Evolutionary conservation across 2,113 vertebrate species (phyloP).

Genomic region (Gnathonemus longibarbis): DNA sequence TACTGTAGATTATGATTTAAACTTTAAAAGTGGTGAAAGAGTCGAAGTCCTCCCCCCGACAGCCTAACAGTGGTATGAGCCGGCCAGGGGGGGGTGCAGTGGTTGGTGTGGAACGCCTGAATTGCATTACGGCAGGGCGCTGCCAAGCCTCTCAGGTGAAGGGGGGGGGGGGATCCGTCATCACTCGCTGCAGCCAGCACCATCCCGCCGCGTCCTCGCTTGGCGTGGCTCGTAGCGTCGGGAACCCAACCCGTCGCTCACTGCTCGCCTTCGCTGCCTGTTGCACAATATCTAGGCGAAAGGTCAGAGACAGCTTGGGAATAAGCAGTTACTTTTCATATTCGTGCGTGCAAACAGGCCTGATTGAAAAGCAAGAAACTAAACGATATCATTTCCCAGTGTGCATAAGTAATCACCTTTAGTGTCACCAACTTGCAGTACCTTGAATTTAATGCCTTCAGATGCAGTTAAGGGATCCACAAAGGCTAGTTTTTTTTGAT

Average conservation of each 20-base stretch:
- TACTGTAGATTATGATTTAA: neutral
- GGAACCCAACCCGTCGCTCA: neutral
- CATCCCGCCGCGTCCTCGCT: neutral
- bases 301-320: neutral
- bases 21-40: neutral
- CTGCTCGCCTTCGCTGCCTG: neutral
- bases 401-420: neutral
- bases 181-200: neutral
- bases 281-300: neutral
- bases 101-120: neutral
- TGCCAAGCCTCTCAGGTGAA: conserved; percentile 1
- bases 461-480: neutral
- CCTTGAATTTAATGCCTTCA: neutral
- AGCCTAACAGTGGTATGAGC: neutral
- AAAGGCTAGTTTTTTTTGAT: neutral
- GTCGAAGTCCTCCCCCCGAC: neutral
- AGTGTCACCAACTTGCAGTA: neutral
- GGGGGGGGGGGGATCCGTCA: neutral
- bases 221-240: neutral
- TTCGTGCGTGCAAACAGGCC: neutral
- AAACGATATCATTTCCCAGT: neutral
- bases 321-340: neutral
- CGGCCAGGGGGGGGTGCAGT: neutral
- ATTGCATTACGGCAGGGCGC: neutral
- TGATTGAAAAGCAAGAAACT: neutral